A percentile compares a stretch with the other conserved stretches of the same genome.
Conservation (phyloP, 2,888 invertebrate species). For the Andrena camellia region DNA sequence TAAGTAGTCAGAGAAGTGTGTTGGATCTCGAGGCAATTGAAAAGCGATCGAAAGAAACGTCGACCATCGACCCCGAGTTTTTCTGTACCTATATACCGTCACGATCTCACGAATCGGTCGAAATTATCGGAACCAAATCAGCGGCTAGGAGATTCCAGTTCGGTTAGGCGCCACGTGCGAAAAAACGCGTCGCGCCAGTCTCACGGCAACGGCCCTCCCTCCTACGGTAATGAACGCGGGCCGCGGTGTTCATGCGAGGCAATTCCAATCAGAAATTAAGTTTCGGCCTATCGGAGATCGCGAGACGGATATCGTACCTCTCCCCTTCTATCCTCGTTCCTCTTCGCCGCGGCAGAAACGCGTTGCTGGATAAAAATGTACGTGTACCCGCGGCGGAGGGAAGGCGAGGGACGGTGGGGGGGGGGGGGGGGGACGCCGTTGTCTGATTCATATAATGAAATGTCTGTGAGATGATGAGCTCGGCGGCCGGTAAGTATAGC, state of each 20-base stretch:
- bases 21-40: no score
- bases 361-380: constrained; percentile 44
- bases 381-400: constrained; percentile 23
- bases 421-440: constrained; percentile 72
- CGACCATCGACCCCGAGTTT: not conserved
- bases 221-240: constrained; percentile 56
- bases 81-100: no score
- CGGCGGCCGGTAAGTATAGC: constrained; percentile 80
- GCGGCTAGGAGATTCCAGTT: not conserved
- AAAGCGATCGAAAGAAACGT: not conserved
- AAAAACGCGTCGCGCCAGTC: constrained; percentile 63
- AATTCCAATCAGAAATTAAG: constrained; percentile 81
- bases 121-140: constrained; percentile 28
- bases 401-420: constrained; percentile 51
- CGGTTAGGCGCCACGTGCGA: constrained; percentile 47
- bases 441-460: constrained; percentile 82
- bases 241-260: constrained; percentile 64
- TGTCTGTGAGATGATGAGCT: constrained; percentile 82
- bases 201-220: constrained; percentile 47
- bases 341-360: constrained; percentile 5
- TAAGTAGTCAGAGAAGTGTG: no score
- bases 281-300: constrained; percentile 77
- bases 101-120: constrained; percentile 13
- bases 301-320: constrained; percentile 73
- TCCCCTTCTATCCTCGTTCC: constrained; percentile 1